Percentiles rank a stretch among this genome's conserved stretches.
These are phyloP conservation scores for Opisthocomus hoazin DNA, from an alignment of 2,113 vertebrate species.

Conservation along the genomic window DNA sequence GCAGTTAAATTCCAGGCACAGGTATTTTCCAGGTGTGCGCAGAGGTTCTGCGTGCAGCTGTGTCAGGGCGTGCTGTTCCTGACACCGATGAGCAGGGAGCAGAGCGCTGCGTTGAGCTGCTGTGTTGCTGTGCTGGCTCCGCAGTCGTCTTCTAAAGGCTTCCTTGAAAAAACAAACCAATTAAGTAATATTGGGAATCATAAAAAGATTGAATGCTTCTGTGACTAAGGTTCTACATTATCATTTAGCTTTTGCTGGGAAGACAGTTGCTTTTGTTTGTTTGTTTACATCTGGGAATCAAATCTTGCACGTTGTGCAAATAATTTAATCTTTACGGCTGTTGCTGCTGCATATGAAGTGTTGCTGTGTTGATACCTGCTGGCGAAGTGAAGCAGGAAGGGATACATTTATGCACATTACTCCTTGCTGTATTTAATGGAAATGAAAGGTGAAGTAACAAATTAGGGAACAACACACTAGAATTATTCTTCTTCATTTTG, in stretches of 20 bases:
- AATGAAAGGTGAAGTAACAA: conserved; percentile 62
- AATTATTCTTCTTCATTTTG: background rate
- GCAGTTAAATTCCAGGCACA: background rate
- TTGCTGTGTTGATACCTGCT: conserved; percentile 25
- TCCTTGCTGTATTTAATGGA: conserved; percentile 55
- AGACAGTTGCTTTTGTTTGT: background rate
- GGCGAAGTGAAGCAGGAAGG: background rate
- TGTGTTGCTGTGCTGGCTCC: background rate
- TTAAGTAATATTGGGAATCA: conserved; percentile 45
- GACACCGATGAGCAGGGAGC: background rate
- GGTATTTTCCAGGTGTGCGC: background rate
- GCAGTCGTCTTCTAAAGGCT: conserved; percentile 12
- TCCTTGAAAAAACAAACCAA: conserved; percentile 49
- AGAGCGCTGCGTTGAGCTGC: background rate
- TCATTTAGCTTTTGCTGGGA: background rate
- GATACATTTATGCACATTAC: background rate
- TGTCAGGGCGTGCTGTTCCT: background rate
- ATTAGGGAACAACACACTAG: conserved; percentile 19
- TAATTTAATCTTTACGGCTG: conserved; percentile 46
- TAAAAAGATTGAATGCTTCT: conserved; percentile 50
- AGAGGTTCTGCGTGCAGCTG: background rate
- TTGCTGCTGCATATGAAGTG: conserved; percentile 8
- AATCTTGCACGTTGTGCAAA: conserved; percentile 25
- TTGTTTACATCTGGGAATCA: conserved; percentile 33
- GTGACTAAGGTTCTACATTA: background rate